Base-by-base conservation (phyloP, 1,140 invertebrate genomes). In the Ceratosolen solmsi region DNA sequence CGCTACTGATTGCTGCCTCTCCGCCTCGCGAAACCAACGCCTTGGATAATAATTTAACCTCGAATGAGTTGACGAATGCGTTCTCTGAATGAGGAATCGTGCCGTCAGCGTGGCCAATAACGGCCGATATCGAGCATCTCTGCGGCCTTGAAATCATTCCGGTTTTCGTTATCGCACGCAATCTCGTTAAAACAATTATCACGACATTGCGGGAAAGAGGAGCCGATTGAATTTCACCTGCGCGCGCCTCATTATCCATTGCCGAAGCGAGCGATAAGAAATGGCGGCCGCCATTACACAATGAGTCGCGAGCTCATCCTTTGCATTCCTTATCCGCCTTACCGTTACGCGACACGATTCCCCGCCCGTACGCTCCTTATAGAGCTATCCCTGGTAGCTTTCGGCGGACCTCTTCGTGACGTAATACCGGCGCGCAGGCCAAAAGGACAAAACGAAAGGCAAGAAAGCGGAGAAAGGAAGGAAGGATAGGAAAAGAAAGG, bases 331-430 rank as follows among this genome's bases (percentile, higher is more conserved):
- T 51, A 49, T 65, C 38, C 49, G 36, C 25, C 9, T 0, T 25
- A 65, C 75, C 75, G 75, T 77, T 77, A 77, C 27, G 38, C 75
- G 75, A 65, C 75, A 77, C 56, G 75, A 65, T 65, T 77, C 22
- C 17, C 27, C 25, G 41, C 7, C 58, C 5, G 38, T 9, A 72
- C 51, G 20, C 70, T 51, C 38, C 70, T 72, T 72, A 72, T 72
- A 72, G 63, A 68, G 63, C 27, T n/a, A 38, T 68, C 22, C 33
- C n/a, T 0, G 30, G 30, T 30, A 36, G 13, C 27, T 65, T 36
- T 65, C 30, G 30, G 60, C 7, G 13, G 41, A 13, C 13, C 41
- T 46, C 11, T 25, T 25, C 11, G n/a, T 15, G 56, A 27, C 25
- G 60, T 56, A 56, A 56, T n/a, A 0, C 54, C 41, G 41, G 41